These are phyloP conservation scores for Empidonax alnorum DNA, from an alignment of 2,113 vertebrate species.

Conservation along the genomic window DNA sequence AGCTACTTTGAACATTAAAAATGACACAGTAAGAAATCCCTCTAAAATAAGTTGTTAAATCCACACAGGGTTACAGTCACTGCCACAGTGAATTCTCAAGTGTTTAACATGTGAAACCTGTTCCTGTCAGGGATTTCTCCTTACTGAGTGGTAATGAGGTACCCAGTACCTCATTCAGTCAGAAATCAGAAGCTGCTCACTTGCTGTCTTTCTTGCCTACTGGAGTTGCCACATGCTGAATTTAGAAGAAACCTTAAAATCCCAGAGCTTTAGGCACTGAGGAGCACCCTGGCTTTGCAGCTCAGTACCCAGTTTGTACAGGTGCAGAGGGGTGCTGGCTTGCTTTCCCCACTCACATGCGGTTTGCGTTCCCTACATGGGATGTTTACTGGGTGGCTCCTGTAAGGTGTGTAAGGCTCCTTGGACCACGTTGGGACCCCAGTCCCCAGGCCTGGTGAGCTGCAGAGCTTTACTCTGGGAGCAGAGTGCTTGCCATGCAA, in stretches of 20 bases:
- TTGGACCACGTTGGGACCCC: neutral
- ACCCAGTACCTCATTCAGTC: neutral
- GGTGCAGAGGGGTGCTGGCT: neutral
- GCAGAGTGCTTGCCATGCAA: neutral
- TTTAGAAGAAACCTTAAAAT: neutral
- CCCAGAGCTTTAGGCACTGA: neutral
- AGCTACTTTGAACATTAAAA: neutral
- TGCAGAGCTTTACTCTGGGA: neutral
- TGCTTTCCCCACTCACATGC: accelerated
- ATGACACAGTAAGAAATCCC: neutral
- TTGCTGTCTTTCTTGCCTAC: neutral
- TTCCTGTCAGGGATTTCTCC: neutral
- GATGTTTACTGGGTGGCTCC: neutral
- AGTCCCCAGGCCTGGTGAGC: accelerated
- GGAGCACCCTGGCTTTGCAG: neutral
- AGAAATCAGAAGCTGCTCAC: neutral
- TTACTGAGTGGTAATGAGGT: neutral
- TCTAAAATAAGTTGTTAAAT: neutral
- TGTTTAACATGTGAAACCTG: neutral
- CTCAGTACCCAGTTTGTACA: neutral
- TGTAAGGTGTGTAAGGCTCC: neutral
- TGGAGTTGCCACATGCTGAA: neutral
- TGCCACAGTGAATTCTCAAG: neutral
- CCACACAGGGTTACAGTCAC: accelerated
- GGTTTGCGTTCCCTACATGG: neutral